Evolutionary conservation across 2,797 vertebrate genomes (phyloP).

Genomic region (Spheniscus humboldti): DNA sequence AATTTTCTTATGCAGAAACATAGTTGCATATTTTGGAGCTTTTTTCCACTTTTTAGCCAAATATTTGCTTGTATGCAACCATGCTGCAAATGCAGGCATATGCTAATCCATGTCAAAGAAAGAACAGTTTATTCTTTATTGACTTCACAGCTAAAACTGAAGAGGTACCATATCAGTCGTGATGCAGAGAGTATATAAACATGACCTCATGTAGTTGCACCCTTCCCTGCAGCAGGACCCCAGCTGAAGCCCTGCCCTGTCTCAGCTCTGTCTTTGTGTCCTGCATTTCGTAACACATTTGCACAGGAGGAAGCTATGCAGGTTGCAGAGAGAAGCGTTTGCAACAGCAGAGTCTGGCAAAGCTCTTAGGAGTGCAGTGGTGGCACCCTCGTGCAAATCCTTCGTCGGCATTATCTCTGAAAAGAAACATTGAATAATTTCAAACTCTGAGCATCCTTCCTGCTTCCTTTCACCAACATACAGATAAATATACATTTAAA

Average conservation of each 20-base stretch:
- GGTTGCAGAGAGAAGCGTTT: background rate
- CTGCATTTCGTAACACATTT: accelerated
- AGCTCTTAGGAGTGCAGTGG: background rate
- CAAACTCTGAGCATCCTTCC: background rate
- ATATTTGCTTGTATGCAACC: background rate
- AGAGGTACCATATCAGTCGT: background rate
- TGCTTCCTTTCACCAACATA: accelerated
- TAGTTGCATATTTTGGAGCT: accelerated
- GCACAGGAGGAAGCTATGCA: accelerated
- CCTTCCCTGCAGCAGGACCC: background rate
- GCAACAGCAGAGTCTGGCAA: too few species aligned
- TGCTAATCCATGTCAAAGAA: background rate
- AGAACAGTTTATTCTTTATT: background rate
- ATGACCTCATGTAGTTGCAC: accelerated
- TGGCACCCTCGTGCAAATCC: background rate
- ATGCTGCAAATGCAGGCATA: accelerated
- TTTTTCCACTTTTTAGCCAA: background rate
- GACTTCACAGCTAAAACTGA: background rate
- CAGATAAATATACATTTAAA: background rate
- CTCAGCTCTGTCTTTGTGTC: background rate
- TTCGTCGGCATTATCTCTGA: accelerated
- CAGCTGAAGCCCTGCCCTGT: background rate
- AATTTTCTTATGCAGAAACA: background rate
- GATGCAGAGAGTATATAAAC: accelerated
- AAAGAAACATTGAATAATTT: accelerated